Percentiles rank a stretch among this genome's conserved stretches.
phyloP scores from a whole-genome alignment of 2,113 vertebrate genomes.

The Polypterus bichir region DNA sequence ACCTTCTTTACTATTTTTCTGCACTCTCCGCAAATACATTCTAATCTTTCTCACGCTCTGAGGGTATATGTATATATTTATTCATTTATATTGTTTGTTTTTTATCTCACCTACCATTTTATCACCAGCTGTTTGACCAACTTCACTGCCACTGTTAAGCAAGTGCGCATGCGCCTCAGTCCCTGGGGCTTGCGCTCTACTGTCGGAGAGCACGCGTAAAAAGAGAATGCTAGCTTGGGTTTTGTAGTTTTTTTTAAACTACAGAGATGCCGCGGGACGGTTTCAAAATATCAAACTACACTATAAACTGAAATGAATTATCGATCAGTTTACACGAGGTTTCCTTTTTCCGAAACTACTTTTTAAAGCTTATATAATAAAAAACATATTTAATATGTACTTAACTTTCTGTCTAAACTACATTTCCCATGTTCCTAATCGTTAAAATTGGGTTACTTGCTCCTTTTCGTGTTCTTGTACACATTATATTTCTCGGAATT shows the following conservation, averaged over 20 bases:
- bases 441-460: too few species aligned
- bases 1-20: conserved; percentile 1
- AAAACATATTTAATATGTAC: too few species aligned
- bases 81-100: conserved; percentile 30
- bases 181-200: conserved; percentile 32
- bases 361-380: too few species aligned
- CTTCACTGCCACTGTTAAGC: conserved; percentile 42
- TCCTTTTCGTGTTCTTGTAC: too few species aligned
- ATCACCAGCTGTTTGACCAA: conserved; percentile 61
- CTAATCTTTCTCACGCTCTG: too few species aligned
- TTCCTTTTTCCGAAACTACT: too few species aligned
- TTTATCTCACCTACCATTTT: conserved; percentile 67
- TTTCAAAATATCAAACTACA: too few species aligned
- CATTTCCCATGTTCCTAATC: too few species aligned
- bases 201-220: conserved; percentile 23
- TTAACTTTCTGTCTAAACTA: too few species aligned
- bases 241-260: conserved; percentile 21
- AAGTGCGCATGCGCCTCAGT: conserved; percentile 48
- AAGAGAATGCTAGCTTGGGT: conserved; percentile 9
- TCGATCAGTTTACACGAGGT: too few species aligned
- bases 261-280: conserved; percentile 25
- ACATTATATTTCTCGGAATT: too few species aligned
- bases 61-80: conserved; percentile 2
- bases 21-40: neutral
- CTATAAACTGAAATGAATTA: too few species aligned